Evolutionary conservation across 2,113 vertebrate genomes (phyloP).

Genomic region (Paracanthobrama guichenoti): DNA sequence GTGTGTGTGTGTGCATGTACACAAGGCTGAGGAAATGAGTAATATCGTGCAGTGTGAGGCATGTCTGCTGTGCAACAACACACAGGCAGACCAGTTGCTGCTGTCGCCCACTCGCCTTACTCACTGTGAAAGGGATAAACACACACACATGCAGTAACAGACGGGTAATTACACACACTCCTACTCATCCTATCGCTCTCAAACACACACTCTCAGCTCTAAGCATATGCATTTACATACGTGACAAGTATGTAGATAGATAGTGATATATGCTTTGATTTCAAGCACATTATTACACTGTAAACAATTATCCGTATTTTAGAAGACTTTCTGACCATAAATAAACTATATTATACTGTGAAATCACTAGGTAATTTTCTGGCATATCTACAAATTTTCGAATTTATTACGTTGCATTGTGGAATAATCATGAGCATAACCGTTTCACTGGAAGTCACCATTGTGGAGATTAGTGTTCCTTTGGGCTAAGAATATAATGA

Average conservation of each 20-base stretch:
- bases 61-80: constrained; percentile 80
- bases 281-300: not conserved
- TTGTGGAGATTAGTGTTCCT: not conserved
- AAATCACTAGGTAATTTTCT: not conserved
- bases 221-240: constrained; percentile 41
- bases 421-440: not conserved
- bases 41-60: constrained; percentile 81
- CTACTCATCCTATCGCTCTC: constrained; percentile 35
- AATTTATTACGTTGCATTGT: not conserved
- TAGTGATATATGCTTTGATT: constrained; percentile 4
- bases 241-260: constrained; percentile 39
- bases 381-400: not conserved
- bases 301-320: not conserved
- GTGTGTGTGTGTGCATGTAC: constrained; percentile 62
- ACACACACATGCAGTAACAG: constrained; percentile 64
- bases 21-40: constrained; percentile 80
- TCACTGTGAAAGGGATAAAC: constrained; percentile 72
- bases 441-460: not conserved
- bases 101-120: constrained; percentile 81
- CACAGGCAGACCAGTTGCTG: constrained; percentile 81
- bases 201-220: constrained; percentile 24
- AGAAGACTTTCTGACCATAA: not conserved
- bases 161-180: constrained; percentile 56
- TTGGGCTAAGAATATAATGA: not conserved
- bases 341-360: too few relatives aligned